Evolutionary conservation across 1,140 invertebrate genomes (phyloP).

Genomic region (Drosophila navojoa): DNA sequence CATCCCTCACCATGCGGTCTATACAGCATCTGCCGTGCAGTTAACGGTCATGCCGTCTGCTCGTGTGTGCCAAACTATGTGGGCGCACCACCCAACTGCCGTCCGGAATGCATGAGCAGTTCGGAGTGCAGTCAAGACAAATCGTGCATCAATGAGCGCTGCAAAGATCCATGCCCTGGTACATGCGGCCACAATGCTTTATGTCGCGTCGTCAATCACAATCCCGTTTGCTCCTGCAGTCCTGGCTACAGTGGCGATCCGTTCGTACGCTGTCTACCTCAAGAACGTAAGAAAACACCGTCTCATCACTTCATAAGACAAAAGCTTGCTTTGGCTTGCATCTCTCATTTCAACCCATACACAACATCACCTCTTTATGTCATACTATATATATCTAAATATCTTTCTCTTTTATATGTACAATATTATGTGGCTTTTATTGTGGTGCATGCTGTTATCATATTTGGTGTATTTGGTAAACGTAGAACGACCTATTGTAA

Average conservation of each 20-base stretch:
- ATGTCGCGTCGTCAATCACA: slow-evolving; percentile 90
- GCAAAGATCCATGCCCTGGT: slow-evolving; percentile 90
- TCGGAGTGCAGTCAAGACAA: slow-evolving; percentile 89
- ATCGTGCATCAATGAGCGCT: slow-evolving; percentile 90
- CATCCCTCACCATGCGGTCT: slow-evolving; percentile 88
- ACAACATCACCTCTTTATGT: slow-evolving; percentile 25
- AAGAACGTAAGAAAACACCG: slow-evolving; percentile 85
- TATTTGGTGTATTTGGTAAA: slow-evolving; percentile 60
- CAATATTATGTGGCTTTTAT: slow-evolving; percentile 66
- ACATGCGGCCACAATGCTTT: slow-evolving; percentile 90
- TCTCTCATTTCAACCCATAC: slow-evolving; percentile 46
- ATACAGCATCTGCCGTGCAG: slow-evolving; percentile 88
- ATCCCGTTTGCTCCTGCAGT: slow-evolving; percentile 90
- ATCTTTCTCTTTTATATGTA: slow-evolving; percentile 71
- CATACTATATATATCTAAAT: slow-evolving; percentile 53
- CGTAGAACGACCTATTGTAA: slow-evolving; percentile 83
- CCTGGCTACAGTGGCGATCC: slow-evolving; percentile 89
- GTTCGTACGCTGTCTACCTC: slow-evolving; percentile 87
- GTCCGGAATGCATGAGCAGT: slow-evolving; percentile 90
- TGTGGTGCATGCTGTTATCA: slow-evolving; percentile 68
- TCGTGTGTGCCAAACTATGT: slow-evolving; percentile 88
- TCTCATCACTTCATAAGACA: not conserved
- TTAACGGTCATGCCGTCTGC: slow-evolving; percentile 88
- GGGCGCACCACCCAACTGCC: slow-evolving; percentile 89
- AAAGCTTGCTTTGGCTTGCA: slow-evolving; percentile 33